Conservation (phyloP, 2,113 vertebrate genomes). For the Melanocharis versteri region DNA sequence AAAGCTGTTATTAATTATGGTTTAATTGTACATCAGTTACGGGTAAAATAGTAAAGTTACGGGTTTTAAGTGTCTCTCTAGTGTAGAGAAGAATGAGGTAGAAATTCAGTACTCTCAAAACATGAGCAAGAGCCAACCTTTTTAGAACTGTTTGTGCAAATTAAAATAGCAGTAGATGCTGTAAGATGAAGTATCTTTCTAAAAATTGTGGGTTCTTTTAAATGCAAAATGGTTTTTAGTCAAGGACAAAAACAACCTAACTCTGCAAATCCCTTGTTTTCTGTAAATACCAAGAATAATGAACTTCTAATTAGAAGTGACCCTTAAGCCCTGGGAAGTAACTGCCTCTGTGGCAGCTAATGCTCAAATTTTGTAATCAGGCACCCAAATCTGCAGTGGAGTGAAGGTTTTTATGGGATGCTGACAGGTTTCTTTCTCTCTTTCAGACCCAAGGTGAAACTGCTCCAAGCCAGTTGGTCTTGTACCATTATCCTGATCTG, state of each 20-base stretch:
- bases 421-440: not conserved
- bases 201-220: not conserved
- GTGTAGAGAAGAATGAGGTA: not conserved
- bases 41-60: not conserved
- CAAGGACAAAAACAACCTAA: not conserved
- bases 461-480: constrained; percentile 88
- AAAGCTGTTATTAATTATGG: not conserved
- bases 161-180: not conserved
- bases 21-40: not conserved
- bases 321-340: not conserved
- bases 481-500: constrained; percentile 92
- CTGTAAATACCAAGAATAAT: not conserved
- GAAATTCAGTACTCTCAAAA: not conserved
- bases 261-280: not conserved
- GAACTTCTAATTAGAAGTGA: not conserved
- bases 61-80: not conserved
- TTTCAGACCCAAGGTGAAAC: constrained; percentile 83
- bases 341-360: not conserved
- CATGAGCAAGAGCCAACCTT: not conserved
- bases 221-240: not conserved
- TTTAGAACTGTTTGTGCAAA: not conserved
- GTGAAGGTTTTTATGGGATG: not conserved
- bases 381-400: not conserved
- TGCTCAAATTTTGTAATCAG: not conserved
- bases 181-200: not conserved